These are phyloP conservation scores for Benthosema pterotum DNA, from an alignment of 2,797 vertebrate species.

Conservation along the genomic window DNA sequence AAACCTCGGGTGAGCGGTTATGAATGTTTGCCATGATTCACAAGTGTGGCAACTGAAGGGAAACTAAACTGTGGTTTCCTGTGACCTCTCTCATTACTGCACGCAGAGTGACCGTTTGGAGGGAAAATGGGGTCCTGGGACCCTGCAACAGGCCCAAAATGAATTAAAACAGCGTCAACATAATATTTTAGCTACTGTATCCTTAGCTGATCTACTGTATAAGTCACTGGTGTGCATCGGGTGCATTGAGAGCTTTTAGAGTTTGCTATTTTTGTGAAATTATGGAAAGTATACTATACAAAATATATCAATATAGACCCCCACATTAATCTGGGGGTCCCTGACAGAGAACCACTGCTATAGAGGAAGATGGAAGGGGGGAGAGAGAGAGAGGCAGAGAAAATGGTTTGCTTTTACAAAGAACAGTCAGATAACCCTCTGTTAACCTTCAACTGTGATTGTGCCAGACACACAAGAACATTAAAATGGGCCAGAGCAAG, in stretches of 20 bases:
- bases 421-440: conserved; percentile 7
- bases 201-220: no score
- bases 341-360: no score
- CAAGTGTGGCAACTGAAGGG: conserved; percentile 28
- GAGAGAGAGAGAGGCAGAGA: conserved; percentile 25
- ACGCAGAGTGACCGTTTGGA: conserved; percentile 15
- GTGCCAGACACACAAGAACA: conserved; percentile 11
- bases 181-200: no score
- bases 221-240: no score
- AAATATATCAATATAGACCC: no score
- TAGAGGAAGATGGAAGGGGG: conserved; percentile 20
- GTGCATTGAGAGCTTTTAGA: no score
- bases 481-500: background rate
- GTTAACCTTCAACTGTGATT: conserved; percentile 17
- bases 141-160: no score
- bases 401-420: conserved; percentile 27
- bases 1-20: conserved; percentile 16
- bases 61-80: conserved; percentile 54
- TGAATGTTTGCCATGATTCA: conserved; percentile 33
- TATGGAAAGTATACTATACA: no score
- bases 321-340: no score
- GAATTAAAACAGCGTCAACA: no score
- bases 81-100: conserved; percentile 36
- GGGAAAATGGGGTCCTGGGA: background rate
- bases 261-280: no score